phyloP scores from a whole-genome alignment of 2,888 invertebrate genomes.

The Apamea sordens region DNA sequence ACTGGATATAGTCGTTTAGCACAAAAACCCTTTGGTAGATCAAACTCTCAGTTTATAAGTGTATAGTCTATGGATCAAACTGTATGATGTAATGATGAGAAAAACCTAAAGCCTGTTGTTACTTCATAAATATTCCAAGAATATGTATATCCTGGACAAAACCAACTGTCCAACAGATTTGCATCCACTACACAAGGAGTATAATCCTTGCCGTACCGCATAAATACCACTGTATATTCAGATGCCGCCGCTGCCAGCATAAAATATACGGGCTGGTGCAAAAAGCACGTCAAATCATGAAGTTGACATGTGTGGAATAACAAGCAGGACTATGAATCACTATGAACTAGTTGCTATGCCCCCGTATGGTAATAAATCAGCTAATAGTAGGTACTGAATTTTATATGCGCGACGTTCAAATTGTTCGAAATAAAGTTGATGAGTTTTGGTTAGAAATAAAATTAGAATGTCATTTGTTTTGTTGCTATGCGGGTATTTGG shows the following conservation, averaged over 20 bases:
- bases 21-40: background rate
- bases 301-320: constrained; percentile 72
- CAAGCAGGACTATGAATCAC: constrained; percentile 67
- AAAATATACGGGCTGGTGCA: constrained; percentile 70
- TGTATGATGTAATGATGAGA: background rate
- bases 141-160: constrained; percentile 24
- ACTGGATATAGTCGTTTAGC: background rate
- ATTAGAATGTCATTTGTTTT: constrained; percentile 7
- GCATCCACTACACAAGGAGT: constrained; percentile 35
- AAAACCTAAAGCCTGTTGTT: constrained; percentile 17
- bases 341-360: constrained; percentile 70
- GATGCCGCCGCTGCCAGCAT: constrained; percentile 64
- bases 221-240: constrained; percentile 63
- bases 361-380: constrained; percentile 65
- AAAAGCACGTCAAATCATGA: constrained; percentile 72
- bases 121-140: background rate
- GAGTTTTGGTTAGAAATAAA: constrained; percentile 20
- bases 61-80: too few species aligned
- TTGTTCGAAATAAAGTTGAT: constrained; percentile 26
- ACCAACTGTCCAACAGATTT: constrained; percentile 28
- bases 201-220: constrained; percentile 35
- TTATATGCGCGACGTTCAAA: constrained; percentile 45
- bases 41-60: too few species aligned
- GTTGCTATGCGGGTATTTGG: background rate
- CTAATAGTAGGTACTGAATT: constrained; percentile 56